These are phyloP conservation scores for Aurelia aurita DNA, from an alignment of 30 jellyfish, hydroid and myxozoan species.

Conservation along the genomic window DNA sequence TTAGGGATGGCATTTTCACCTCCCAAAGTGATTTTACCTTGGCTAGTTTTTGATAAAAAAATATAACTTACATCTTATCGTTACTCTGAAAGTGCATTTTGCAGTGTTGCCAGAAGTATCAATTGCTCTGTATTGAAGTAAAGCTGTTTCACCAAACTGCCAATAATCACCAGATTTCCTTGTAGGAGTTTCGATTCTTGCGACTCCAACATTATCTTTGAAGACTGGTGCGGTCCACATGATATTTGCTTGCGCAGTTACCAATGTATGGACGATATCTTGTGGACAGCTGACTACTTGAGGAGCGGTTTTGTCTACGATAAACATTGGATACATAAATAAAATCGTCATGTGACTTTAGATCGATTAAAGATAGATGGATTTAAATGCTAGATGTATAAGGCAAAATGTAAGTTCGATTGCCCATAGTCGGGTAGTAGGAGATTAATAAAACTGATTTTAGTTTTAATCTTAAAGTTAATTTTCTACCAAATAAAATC, in stretches of 20 bases:
- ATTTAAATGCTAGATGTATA: too few relatives aligned
- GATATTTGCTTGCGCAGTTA: slow-evolving; percentile 23
- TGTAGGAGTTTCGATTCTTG: slow-evolving; percentile 57
- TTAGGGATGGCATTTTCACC: too few relatives aligned
- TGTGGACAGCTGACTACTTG: slow-evolving; percentile 76
- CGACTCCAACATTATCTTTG: slow-evolving; percentile 88
- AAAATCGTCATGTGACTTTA: too few relatives aligned
- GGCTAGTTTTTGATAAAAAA: too few relatives aligned
- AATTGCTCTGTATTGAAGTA: slow-evolving; percentile 82
- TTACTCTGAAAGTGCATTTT: slow-evolving; percentile 85
- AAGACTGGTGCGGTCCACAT: slow-evolving; percentile 85
- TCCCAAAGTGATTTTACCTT: too few relatives aligned
- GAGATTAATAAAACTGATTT: too few relatives aligned
- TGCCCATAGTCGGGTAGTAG: too few relatives aligned
- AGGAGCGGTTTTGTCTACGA: slow-evolving; percentile 88
- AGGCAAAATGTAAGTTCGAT: too few relatives aligned
- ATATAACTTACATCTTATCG: slow-evolving; percentile 78
- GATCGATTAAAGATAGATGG: too few relatives aligned
- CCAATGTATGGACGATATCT: slow-evolving; percentile 62
- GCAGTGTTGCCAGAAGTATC: slow-evolving; percentile 91
- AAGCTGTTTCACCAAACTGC: slow-evolving; percentile 62
- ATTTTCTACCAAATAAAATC: too few relatives aligned
- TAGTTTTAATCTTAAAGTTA: too few relatives aligned
- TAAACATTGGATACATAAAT: not conserved
- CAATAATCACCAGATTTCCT: slow-evolving; percentile 69